phyloP scores from a whole-genome alignment of 2,888 invertebrate species.

The Yponomeuta sedellus region DNA sequence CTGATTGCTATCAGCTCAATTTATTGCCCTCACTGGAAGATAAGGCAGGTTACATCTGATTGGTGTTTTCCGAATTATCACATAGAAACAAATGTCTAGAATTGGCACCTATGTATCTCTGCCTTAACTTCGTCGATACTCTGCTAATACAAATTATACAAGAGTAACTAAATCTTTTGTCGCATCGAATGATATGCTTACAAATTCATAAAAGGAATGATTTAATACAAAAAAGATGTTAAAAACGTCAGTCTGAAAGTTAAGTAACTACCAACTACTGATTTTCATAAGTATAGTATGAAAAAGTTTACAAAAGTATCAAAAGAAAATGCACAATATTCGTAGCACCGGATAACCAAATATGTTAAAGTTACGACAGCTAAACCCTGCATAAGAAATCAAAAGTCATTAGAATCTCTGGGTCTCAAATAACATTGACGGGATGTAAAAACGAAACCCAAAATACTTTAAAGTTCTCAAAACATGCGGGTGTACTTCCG shows the following conservation, averaged over 20 bases:
- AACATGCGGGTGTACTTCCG: neutral
- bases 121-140: neutral
- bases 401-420: neutral
- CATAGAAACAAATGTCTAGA: constrained; percentile 14
- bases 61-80: constrained; percentile 4
- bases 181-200: constrained; percentile 59
- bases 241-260: constrained; percentile 24
- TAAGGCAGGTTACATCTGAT: constrained; percentile 17
- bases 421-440: no score
- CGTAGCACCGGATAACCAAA: neutral
- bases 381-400: neutral
- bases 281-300: neutral
- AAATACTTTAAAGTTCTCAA: neutral
- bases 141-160: constrained; percentile 26
- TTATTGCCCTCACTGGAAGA: constrained; percentile 53
- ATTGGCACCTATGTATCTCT: neutral
- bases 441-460: no score
- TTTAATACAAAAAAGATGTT: constrained; percentile 40
- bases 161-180: constrained; percentile 51
- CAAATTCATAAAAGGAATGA: constrained; percentile 58
- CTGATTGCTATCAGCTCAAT: constrained; percentile 46
- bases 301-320: neutral
- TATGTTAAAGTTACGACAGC: neutral
- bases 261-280: neutral
- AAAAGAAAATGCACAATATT: neutral